phyloP scores from a whole-genome alignment of 64 coral and sea anemone species.

The Acropora yongei region DNA sequence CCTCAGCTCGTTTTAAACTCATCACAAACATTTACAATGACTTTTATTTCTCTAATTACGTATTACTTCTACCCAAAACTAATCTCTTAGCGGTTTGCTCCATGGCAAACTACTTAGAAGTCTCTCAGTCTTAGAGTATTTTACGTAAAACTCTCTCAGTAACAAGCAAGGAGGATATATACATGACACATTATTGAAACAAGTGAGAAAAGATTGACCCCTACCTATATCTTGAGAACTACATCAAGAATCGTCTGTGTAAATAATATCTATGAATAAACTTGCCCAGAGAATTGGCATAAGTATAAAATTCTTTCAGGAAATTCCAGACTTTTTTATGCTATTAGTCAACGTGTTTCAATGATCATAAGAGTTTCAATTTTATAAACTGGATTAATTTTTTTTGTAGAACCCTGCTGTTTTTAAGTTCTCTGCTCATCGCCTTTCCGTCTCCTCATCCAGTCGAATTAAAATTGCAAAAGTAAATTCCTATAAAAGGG shows the following conservation, averaged over 20 bases:
- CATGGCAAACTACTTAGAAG: neutral
- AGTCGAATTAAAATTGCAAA: constrained; percentile 19
- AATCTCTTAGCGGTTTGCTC: neutral
- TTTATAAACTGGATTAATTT: constrained; percentile 51
- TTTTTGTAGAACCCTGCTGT: constrained; percentile 16
- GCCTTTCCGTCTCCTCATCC: neutral
- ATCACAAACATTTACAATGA: neutral
- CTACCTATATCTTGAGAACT: constrained; percentile 4
- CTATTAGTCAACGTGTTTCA: neutral
- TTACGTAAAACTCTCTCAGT: neutral
- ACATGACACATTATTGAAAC: neutral
- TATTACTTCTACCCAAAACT: neutral
- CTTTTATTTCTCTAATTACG: neutral
- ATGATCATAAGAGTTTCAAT: neutral
- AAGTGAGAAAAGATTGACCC: neutral
- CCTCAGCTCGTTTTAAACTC: neutral
- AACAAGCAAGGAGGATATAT: neutral
- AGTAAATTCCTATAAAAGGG: constrained; percentile 29
- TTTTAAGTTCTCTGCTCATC: neutral
- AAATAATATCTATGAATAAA: constrained; percentile 17
- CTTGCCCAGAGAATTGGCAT: neutral
- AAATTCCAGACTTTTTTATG: neutral
- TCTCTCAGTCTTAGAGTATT: neutral
- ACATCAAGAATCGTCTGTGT: neutral
- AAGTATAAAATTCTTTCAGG: neutral